Percentiles rank a stretch among this genome's conserved stretches.
These are phyloP conservation scores for Trichoplax adhaerens DNA, from an alignment of 37 sponge, comb jelly and placozoan species.

Conservation along the genomic window DNA sequence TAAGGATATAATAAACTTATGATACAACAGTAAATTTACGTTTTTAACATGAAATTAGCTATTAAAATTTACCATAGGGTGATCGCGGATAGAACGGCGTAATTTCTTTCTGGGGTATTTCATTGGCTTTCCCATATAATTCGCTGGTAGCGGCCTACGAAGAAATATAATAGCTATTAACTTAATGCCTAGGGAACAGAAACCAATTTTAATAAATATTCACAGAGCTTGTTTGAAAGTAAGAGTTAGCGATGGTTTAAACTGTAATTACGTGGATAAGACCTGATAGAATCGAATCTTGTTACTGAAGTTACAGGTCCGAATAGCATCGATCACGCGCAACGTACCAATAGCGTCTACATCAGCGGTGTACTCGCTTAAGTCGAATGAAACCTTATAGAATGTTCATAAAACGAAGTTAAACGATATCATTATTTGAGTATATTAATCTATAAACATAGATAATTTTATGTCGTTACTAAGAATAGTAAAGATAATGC, in stretches of 20 bases:
- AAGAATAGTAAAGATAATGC: too few relatives aligned
- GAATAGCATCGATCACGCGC: constrained; percentile 58
- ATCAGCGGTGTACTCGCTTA: constrained; percentile 83
- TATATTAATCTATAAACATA: too few relatives aligned
- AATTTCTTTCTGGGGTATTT: constrained; percentile 80
- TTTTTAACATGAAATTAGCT: too few relatives aligned
- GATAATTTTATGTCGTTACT: too few relatives aligned
- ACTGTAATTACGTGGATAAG: too few relatives aligned
- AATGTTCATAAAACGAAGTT: not conserved
- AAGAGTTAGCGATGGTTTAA: not conserved
- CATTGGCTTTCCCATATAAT: constrained; percentile 75
- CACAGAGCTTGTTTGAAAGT: not conserved
- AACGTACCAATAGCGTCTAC: constrained; percentile 78
- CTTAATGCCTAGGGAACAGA: too few relatives aligned
- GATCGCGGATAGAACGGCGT: constrained; percentile 90
- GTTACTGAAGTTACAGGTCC: constrained; percentile 52
- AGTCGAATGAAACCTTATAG: constrained; percentile 61
- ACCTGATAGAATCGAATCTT: constrained; percentile 64
- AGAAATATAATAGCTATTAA: not conserved
- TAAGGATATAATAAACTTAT: not conserved
- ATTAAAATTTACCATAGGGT: constrained; percentile 48
- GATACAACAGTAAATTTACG: too few relatives aligned
- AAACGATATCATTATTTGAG: not conserved
- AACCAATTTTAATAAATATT: too few relatives aligned
- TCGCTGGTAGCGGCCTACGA: constrained; percentile 77